These are phyloP conservation scores for Agriotes lineatus DNA, from an alignment of 2,888 invertebrate genomes.

Conservation along the genomic window DNA sequence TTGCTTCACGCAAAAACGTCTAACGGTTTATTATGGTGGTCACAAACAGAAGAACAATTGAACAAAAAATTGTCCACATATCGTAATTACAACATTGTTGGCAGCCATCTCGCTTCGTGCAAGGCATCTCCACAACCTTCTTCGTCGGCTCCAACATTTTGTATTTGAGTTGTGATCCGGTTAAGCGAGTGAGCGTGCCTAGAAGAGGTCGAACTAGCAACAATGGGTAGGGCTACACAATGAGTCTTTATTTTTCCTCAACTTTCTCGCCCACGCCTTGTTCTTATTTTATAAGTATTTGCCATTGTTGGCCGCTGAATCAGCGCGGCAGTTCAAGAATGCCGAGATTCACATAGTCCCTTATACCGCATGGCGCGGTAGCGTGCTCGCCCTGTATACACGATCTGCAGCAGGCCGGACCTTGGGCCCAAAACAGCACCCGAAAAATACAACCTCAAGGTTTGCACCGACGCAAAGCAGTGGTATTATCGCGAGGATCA, in stretches of 20 bases:
- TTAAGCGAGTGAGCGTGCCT: slow-evolving; percentile 32
- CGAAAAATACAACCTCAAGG: not conserved
- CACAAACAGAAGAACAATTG: not conserved
- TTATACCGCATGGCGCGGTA: too few species aligned
- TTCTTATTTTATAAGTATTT: slow-evolving; percentile 16
- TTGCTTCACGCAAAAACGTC: not conserved
- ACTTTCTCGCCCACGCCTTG: slow-evolving; percentile 41
- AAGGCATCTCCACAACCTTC: not conserved
- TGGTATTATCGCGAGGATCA: not conserved
- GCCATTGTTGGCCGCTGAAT: slow-evolving; percentile 9
- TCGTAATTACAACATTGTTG: too few species aligned
- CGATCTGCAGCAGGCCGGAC: not conserved
- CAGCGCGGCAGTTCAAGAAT: not conserved
- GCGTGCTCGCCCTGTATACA: slow-evolving; percentile 2
- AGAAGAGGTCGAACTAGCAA: slow-evolving; percentile 39
- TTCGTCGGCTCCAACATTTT: not conserved
- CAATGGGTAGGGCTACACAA: slow-evolving; percentile 49
- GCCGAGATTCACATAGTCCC: slow-evolving; percentile 3
- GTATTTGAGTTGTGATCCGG: slow-evolving; percentile 28
- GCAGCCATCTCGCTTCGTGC: not conserved
- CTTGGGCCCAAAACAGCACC: not conserved
- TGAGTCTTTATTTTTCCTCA: slow-evolving; percentile 44
- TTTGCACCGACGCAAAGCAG: not conserved
- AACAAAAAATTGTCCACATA: not conserved
- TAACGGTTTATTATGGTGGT: not conserved